phyloP scores from a whole-genome alignment of 1,140 invertebrate species.

The Lordiphosa stackelbergi region DNA sequence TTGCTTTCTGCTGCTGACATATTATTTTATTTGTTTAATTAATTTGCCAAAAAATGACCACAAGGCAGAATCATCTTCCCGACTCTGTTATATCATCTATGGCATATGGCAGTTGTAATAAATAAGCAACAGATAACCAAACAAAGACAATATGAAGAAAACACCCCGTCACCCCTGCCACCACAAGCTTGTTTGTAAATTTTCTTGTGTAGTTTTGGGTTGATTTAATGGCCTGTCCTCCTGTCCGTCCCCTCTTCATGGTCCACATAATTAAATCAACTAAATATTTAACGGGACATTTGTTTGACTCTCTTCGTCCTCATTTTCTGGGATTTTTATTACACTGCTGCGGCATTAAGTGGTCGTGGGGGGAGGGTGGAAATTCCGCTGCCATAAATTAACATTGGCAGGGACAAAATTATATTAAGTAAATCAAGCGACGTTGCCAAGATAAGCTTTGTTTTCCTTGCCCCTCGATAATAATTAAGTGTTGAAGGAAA shows the following conservation, averaged over 20 bases:
- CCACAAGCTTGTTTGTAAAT: constrained; percentile 55
- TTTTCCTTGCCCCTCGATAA: constrained; percentile 24
- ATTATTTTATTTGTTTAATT: constrained; percentile 76
- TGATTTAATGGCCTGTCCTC: constrained; percentile 59
- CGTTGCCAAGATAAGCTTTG: constrained; percentile 16
- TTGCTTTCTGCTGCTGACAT: constrained; percentile 65
- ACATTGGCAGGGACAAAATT: constrained; percentile 46
- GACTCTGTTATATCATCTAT: constrained; percentile 44
- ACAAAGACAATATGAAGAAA: constrained; percentile 49
- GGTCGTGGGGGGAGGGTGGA: constrained; percentile 17
- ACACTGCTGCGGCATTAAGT: constrained; percentile 64
- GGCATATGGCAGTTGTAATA: constrained; percentile 69
- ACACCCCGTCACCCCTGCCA: neutral
- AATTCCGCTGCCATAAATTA: constrained; percentile 48
- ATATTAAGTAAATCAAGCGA: constrained; percentile 63
- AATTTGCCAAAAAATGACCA: constrained; percentile 69
- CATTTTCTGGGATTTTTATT: constrained; percentile 63
- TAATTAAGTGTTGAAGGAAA: constrained; percentile 27
- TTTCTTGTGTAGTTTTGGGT: constrained; percentile 57
- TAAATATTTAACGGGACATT: constrained; percentile 74
- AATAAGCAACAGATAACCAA: constrained; percentile 69
- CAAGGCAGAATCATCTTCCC: constrained; percentile 45
- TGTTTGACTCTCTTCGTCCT: constrained; percentile 42
- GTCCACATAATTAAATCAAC: constrained; percentile 72
- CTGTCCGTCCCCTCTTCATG: neutral